phyloP scores from a whole-genome alignment of 2,113 vertebrate species.

The Electrona antarctica region DNA sequence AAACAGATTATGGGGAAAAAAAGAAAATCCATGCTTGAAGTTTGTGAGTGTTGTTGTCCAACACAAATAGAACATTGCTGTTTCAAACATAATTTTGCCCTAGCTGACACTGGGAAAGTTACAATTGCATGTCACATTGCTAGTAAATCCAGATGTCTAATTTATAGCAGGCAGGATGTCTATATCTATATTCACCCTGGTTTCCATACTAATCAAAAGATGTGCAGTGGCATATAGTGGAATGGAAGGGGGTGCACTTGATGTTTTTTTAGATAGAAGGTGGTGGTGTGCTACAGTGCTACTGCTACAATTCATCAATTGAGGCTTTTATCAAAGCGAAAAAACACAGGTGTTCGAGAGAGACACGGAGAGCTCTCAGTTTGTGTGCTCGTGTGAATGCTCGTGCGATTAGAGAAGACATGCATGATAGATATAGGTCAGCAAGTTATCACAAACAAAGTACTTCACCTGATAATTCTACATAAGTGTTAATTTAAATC shows the following conservation, averaged over 20 bases:
- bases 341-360: conserved; percentile 34
- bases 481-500: no score
- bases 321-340: conserved; percentile 55
- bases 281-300: conserved; percentile 37
- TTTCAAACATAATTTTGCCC: conserved; percentile 40
- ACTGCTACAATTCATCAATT: conserved; percentile 57
- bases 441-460: conserved; percentile 23
- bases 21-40: no score
- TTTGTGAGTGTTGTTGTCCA: not conserved
- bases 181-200: conserved; percentile 30
- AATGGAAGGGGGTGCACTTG: conserved; percentile 26
- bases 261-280: conserved; percentile 61
- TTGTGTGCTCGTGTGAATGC: not conserved
- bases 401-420: not conserved
- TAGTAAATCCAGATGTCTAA: conserved; percentile 57
- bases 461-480: conserved; percentile 14
- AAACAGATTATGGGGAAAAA: no score
- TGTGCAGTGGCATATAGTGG: conserved; percentile 42
- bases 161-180: conserved; percentile 33
- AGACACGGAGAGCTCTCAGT: not conserved
- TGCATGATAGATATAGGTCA: conserved; percentile 33
- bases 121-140: conserved; percentile 49
- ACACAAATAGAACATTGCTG: conserved; percentile 30
- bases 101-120: conserved; percentile 30
- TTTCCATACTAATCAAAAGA: conserved; percentile 66